A percentile compares a stretch with the other conserved stretches of the same genome.
phyloP scores from a whole-genome alignment of 2,797 vertebrate genomes.

The Mus spretus region DNA sequence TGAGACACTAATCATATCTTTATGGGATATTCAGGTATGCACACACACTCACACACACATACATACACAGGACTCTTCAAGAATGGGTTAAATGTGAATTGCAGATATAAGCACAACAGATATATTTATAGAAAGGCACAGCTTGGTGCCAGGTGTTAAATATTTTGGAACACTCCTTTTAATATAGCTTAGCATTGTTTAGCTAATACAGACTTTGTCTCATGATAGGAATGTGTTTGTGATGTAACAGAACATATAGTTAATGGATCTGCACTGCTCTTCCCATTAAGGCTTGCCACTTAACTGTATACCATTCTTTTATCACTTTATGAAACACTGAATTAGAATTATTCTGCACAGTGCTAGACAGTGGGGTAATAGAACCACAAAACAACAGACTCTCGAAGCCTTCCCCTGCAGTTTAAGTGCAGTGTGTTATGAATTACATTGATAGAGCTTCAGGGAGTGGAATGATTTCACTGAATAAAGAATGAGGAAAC shows the following conservation, averaged over 20 bases:
- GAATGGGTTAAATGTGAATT: conserved; percentile 42
- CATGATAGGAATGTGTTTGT: not conserved
- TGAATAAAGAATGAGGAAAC: not conserved
- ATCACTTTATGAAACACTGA: not conserved
- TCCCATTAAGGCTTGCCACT: not conserved
- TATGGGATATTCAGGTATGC: not conserved
- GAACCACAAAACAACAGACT: not conserved
- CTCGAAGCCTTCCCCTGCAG: not conserved
- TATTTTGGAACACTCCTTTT: conserved; percentile 34
- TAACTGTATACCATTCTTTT: not conserved
- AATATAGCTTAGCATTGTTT: conserved; percentile 47
- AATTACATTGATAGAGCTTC: not conserved
- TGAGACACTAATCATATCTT: conserved; percentile 56
- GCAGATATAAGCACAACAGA: conserved; percentile 55
- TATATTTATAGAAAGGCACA: conserved; percentile 33
- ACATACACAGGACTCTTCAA: not conserved
- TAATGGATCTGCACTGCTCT: not conserved
- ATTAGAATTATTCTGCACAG: not conserved
- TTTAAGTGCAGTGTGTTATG: not conserved
- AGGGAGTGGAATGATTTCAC: not conserved
- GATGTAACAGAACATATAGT: not conserved
- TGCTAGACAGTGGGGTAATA: not conserved
- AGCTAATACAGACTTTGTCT: conserved; percentile 21
- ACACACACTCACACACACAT: not conserved
- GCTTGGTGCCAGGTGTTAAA: conserved; percentile 7